Conservation (phyloP, 64 coral and sea anemone species). For the Dendrophyllia cribrosa region DNA sequence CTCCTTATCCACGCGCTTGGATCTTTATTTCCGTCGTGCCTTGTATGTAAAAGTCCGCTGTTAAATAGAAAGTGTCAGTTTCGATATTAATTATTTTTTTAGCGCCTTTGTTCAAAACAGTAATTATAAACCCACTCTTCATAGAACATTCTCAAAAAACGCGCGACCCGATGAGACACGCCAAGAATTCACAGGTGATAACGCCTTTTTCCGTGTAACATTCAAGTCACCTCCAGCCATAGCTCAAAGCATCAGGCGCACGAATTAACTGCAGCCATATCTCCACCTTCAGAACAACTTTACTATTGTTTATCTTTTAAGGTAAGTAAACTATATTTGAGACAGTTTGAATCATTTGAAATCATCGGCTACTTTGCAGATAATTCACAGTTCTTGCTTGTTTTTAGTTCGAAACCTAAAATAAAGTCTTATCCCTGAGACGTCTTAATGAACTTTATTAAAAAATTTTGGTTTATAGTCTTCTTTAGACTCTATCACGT, state of each 20-base stretch:
- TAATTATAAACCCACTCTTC: constrained; percentile 23
- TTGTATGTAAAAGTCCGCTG: constrained; percentile 23
- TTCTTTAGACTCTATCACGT: too few relatives aligned
- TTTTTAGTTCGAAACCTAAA: too few relatives aligned
- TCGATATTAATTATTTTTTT: constrained; percentile 31
- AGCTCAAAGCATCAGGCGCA: neutral
- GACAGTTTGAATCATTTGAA: too few relatives aligned
- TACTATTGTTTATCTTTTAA: neutral
- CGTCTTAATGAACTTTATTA: too few relatives aligned
- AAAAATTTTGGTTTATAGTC: too few relatives aligned
- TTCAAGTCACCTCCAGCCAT: neutral
- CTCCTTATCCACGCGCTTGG: neutral
- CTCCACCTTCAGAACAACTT: neutral
- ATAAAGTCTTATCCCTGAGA: too few relatives aligned
- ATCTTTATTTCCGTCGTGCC: constrained; percentile 24
- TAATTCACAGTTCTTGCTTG: too few relatives aligned
- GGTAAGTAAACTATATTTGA: neutral
- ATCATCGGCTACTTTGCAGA: too few relatives aligned
- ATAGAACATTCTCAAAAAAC: constrained; percentile 15
- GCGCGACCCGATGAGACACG: neutral
- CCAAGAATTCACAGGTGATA: neutral
- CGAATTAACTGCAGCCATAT: neutral
- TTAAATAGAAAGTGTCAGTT: constrained; percentile 45
- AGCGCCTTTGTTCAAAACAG: constrained; percentile 31
- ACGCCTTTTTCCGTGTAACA: neutral